A percentile compares a stretch with the other conserved stretches of the same genome.
Evolutionary conservation across 2,113 vertebrate genomes (phyloP).

Genomic region (Rhabdornis inornatus): DNA sequence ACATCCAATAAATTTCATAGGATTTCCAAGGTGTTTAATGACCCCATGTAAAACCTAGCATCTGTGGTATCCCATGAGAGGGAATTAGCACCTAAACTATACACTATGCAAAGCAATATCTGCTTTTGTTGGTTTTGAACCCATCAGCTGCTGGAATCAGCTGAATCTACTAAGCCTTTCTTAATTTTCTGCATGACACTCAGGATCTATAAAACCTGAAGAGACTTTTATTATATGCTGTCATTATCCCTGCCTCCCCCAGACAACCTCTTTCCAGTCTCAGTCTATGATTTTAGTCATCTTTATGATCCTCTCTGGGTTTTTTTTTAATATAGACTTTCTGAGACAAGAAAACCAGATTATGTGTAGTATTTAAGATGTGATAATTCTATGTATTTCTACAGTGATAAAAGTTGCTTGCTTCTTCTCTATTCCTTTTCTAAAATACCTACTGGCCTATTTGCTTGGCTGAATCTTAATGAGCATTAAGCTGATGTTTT

Average conservation of each 20-base stretch:
- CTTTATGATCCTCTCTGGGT: not conserved
- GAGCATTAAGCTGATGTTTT: not conserved
- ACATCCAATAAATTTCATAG: not conserved
- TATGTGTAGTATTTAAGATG: not conserved
- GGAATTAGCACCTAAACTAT: not conserved
- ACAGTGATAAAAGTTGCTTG: not conserved
- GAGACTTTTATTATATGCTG: not conserved
- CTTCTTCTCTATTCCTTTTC: not conserved
- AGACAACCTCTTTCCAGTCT: not conserved
- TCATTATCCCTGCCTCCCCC: not conserved
- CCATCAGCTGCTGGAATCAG: not conserved
- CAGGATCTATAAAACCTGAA: not conserved
- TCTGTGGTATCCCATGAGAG: not conserved
- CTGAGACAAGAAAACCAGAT: not conserved
- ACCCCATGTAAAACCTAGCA: not conserved
- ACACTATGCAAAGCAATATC: rapidly evolving
- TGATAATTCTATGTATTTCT: not conserved
- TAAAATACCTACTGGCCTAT: not conserved
- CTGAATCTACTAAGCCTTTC: not conserved
- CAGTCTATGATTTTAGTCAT: not conserved
- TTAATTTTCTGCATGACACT: not conserved
- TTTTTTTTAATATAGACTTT: not conserved
- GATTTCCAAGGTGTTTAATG: not conserved
- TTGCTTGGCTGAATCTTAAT: not conserved
- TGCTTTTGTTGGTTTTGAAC: not conserved